Evolutionary conservation across 2,797 vertebrate genomes (phyloP).

Genomic region (Chanos chanos): DNA sequence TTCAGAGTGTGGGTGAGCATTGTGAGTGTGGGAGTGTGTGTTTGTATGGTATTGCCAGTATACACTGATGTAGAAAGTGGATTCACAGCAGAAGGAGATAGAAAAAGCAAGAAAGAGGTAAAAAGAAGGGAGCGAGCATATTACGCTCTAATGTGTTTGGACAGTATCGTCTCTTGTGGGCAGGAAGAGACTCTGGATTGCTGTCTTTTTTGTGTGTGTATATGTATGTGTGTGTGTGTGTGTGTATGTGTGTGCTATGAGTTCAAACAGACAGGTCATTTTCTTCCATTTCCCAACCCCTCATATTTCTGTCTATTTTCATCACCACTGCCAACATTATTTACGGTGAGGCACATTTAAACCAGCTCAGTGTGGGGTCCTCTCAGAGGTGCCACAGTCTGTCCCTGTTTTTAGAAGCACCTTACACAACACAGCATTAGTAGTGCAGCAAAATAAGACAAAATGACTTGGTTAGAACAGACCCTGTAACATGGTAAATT

Average conservation of each 20-base stretch:
- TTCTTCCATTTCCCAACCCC: neutral
- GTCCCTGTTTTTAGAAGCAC: slow-evolving; percentile 14
- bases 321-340: slow-evolving; percentile 28
- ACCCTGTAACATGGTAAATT: too few relatives aligned
- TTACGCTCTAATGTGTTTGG: neutral
- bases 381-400: slow-evolving; percentile 6
- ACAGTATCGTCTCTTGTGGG: neutral
- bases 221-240: neutral
- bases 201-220: neutral
- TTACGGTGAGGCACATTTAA: slow-evolving; percentile 32
- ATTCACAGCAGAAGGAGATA: too few relatives aligned
- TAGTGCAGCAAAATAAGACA: too few relatives aligned
- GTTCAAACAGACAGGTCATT: neutral
- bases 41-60: neutral
- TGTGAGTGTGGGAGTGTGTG: neutral
- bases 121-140: too few relatives aligned
- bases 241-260: neutral
- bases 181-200: neutral
- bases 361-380: slow-evolving; percentile 19
- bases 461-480: too few relatives aligned
- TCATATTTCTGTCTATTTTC: slow-evolving; percentile 23
- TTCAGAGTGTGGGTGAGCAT: too few relatives aligned
- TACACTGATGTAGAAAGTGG: too few relatives aligned
- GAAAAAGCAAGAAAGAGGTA: too few relatives aligned
- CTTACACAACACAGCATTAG: neutral